Conservation (phyloP, 2,888 invertebrate species). For the Aphidius colemani region DNA sequence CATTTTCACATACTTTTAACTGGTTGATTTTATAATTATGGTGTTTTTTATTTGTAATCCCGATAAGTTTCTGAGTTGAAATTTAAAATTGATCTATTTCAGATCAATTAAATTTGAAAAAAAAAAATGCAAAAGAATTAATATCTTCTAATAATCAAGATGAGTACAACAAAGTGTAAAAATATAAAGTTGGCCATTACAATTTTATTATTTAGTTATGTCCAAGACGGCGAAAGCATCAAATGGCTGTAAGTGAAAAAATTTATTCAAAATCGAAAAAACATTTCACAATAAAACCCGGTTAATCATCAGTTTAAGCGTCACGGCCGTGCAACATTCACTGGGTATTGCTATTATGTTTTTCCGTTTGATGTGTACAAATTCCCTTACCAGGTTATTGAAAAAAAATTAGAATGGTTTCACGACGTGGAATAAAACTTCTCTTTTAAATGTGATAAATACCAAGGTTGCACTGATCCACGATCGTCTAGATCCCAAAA, state of each 20-base stretch:
- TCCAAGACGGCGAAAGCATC: constrained; percentile 53
- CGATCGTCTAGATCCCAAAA: no score
- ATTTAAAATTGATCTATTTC: no score
- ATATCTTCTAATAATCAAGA: constrained; percentile 32
- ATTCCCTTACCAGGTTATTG: no score
- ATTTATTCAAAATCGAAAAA: neutral
- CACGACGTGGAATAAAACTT: constrained; percentile 14
- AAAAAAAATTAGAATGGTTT: constrained; percentile 2
- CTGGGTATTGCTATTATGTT: no score
- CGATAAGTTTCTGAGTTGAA: no score
- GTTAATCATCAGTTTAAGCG: no score
- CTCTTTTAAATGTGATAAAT: constrained; percentile 49
- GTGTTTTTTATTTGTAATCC: no score
- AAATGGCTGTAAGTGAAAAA: constrained; percentile 58
- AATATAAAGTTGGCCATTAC: constrained; percentile 35
- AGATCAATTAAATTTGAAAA: no score
- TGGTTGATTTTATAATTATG: constrained; percentile 29
- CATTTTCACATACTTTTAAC: constrained; percentile 56
- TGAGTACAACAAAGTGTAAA: constrained; percentile 41
- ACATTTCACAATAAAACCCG: no score
- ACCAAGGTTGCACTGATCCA: constrained; percentile 16
- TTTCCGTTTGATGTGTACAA: no score
- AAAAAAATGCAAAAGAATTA: neutral
- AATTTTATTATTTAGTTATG: constrained; percentile 42
- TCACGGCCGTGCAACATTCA: no score